Percentiles rank a stretch among this genome's conserved stretches.
Evolutionary conservation across 2,888 invertebrate genomes (phyloP).

Genomic region (Cyrtodaria siliqua): DNA sequence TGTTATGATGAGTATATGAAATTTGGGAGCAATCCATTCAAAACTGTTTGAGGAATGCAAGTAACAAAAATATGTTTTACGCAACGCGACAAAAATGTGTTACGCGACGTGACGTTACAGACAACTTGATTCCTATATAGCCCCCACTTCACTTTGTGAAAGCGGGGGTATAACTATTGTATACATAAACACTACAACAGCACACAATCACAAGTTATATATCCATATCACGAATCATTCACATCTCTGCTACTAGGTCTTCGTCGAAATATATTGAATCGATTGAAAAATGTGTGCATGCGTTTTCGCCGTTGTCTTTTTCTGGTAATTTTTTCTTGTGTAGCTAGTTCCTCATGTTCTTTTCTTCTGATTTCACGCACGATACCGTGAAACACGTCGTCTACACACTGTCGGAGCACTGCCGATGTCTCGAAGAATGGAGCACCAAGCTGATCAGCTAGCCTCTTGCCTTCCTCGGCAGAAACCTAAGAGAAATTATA

Average conservation of each 20-base stretch:
- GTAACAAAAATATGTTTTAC: no score
- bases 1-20: no score
- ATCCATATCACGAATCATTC: no score
- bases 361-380: constrained; percentile 92
- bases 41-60: no score
- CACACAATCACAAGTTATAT: no score
- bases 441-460: constrained; percentile 94
- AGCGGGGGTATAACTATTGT: no score
- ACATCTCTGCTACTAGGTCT: not conserved
- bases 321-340: constrained; percentile 67
- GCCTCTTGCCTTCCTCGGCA: constrained; percentile 93
- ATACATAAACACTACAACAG: no score
- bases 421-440: constrained; percentile 97
- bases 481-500: constrained; percentile 89
- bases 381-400: constrained; percentile 96
- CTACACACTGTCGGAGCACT: constrained; percentile 94
- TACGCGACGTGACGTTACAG: no score
- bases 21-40: no score
- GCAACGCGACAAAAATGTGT: no score
- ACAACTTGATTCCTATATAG: no score
- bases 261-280: constrained; percentile 67
- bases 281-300: constrained; percentile 68
- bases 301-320: constrained; percentile 67
- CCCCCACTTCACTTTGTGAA: no score
- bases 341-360: constrained; percentile 71